phyloP scores from a whole-genome alignment of 2,888 invertebrate genomes.

The Ethmia dodecea region DNA sequence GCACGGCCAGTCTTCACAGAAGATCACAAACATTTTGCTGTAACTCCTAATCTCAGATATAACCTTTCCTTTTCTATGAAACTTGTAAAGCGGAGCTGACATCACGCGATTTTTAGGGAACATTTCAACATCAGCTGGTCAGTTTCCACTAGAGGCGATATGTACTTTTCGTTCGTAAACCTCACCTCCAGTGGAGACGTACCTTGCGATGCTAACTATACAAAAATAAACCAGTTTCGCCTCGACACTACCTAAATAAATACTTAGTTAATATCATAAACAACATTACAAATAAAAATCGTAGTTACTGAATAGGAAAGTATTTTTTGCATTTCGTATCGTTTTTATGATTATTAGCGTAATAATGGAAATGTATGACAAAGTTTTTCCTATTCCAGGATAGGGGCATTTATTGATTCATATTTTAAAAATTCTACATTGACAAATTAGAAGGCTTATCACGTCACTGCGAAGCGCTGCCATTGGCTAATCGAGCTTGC shows the following conservation, averaged over 20 bases:
- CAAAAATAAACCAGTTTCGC: constrained; percentile 8
- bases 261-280: constrained; percentile 66
- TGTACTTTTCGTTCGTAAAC: too few relatives aligned
- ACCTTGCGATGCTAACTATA: too few relatives aligned
- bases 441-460: too few relatives aligned
- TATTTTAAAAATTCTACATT: too few relatives aligned
- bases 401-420: constrained; percentile 21
- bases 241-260: constrained; percentile 60
- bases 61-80: not conserved
- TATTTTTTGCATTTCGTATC: constrained; percentile 20
- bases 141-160: too few relatives aligned
- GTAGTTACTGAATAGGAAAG: constrained; percentile 27
- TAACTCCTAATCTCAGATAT: not conserved
- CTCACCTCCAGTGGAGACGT: too few relatives aligned
- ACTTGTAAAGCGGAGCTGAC: too few relatives aligned
- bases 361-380: constrained; percentile 27
- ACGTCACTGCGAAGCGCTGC: too few relatives aligned
- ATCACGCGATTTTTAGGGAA: too few relatives aligned
- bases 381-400: constrained; percentile 12
- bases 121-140: too few relatives aligned
- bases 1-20: constrained; percentile 63
- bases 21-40: too few relatives aligned
- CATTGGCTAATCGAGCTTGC: too few relatives aligned
- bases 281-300: constrained; percentile 43
- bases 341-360: constrained; percentile 16